Evolutionary conservation across 2,888 invertebrate species (phyloP).

Genomic region (Perithous albicinctus): DNA sequence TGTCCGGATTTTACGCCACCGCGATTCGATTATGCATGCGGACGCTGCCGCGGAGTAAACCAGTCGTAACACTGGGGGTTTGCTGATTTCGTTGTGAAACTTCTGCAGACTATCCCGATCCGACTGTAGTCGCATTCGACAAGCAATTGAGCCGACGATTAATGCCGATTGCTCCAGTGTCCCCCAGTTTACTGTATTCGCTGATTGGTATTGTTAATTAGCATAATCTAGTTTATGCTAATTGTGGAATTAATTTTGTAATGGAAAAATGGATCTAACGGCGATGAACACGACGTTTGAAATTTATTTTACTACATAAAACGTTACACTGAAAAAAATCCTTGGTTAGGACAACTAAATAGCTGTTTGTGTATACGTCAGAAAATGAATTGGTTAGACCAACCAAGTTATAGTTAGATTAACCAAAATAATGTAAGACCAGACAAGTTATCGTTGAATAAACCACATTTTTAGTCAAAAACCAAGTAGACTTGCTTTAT

Average conservation of each 20-base stretch:
- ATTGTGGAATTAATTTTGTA: not conserved
- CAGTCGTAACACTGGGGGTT: constrained; percentile 23
- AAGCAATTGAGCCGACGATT: constrained; percentile 10
- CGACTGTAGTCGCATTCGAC: constrained; percentile 11
- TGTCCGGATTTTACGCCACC: constrained; percentile 52
- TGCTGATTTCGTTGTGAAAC: constrained; percentile 43
- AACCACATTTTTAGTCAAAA: too few species aligned
- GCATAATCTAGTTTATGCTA: not conserved
- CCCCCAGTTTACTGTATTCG: not conserved
- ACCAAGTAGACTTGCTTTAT: too few species aligned
- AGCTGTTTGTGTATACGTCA: too few species aligned
- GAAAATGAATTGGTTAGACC: too few species aligned
- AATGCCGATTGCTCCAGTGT: constrained; percentile 8
- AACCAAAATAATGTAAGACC: too few species aligned
- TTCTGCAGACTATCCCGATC: constrained; percentile 6
- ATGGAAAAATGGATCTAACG: not conserved
- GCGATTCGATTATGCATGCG: constrained; percentile 62
- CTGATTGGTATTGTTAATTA: constrained; percentile 23
- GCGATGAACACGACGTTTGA: not conserved
- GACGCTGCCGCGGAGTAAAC: constrained; percentile 21
- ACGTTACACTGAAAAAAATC: too few species aligned
- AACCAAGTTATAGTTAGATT: too few species aligned
- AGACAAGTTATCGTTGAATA: too few species aligned
- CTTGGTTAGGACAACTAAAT: too few species aligned
- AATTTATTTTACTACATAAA: not conserved